Evolutionary conservation across 2,113 vertebrate species (phyloP), one percentile per base, ranked within the genome.

Genomic region (Platysternon megacephalum): DNA sequence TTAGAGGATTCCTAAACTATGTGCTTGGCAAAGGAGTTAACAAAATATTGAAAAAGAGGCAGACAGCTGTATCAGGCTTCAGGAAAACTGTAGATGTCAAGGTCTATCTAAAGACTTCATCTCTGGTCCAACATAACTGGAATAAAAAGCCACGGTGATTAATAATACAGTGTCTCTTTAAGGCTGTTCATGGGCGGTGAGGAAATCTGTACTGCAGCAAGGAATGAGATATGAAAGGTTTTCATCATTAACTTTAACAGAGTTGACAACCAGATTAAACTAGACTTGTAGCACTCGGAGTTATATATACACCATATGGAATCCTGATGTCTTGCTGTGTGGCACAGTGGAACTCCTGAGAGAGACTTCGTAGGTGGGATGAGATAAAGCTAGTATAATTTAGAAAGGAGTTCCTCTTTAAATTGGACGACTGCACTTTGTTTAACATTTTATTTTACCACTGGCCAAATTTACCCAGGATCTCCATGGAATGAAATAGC

Each of bases 251-350:
- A 93, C 46, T 85, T 96, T 83, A 92, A n/a, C 10, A 86, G 87
- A 91, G 91, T 86, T 92, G 88, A 93, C 91, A 94, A 94, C 51
- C 51, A 93, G 95, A 95, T 95, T 83, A 78, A 97, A 95, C 14
- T 79, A 84, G 90, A 86, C 56, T 85, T 95, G 82, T 65, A 90
- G 94, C 92, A 82, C 11, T 53, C 22, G 35, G 10, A 51, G 87
- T 58, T 78, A 14, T 29, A 46, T 84, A 35, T 39, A 22, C 22
- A 39, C 65, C 78, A 51, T 32, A 39, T 39, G 65, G 91, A 89
- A 82, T 76, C 68, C 81, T 39, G 72, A 61, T n/a, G 74, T 88
- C 82, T 96, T 91, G 88, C 88, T 90, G 51, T 82, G 58, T 83
- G 86, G 42, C 78, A 49, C 84, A 2, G 22, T 28, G 32, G 6